Conservation (phyloP, 1,140 invertebrate species). For the Drosophila nigromelanica region DNA sequence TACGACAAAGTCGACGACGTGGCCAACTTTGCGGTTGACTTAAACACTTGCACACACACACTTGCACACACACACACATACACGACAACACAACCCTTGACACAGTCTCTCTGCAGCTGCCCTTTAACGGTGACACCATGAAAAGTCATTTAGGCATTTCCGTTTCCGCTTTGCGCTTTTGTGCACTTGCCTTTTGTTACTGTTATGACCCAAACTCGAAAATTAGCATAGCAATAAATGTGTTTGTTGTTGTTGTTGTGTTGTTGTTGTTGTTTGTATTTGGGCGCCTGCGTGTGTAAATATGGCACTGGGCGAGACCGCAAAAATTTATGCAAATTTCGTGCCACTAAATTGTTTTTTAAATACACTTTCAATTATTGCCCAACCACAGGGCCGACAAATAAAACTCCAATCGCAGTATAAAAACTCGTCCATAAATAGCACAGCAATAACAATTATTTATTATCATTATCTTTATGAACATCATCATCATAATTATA, state of each 20-base stretch:
- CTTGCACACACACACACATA: slow-evolving; percentile 4
- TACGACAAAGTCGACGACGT: slow-evolving; percentile 72
- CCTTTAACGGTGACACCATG: slow-evolving; percentile 50
- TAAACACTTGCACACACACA: slow-evolving; percentile 18
- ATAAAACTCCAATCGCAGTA: slow-evolving; percentile 15
- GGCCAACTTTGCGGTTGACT: slow-evolving; percentile 71
- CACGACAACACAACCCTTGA: background rate
- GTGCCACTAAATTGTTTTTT: slow-evolving; percentile 75
- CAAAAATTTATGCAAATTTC: slow-evolving; percentile 78
- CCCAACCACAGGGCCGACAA: slow-evolving; percentile 41
- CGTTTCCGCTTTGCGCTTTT: slow-evolving; percentile 75
- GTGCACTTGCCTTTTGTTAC: slow-evolving; percentile 62
- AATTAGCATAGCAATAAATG: slow-evolving; percentile 77
- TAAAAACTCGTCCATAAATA: slow-evolving; percentile 39
- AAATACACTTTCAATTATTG: slow-evolving; percentile 79
- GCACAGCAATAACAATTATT: slow-evolving; percentile 63
- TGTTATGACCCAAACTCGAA: slow-evolving; percentile 59
- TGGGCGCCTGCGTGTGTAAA: slow-evolving; percentile 53
- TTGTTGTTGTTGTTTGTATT: slow-evolving; percentile 40
- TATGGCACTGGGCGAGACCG: slow-evolving; percentile 43
- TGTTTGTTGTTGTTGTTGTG: slow-evolving; percentile 26
- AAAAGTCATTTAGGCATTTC: slow-evolving; percentile 81
- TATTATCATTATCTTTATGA: slow-evolving; percentile 61
- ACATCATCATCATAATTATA: background rate
- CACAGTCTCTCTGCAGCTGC: background rate